phyloP scores from a whole-genome alignment of 1,140 invertebrate species.

The Nasonia giraulti region DNA sequence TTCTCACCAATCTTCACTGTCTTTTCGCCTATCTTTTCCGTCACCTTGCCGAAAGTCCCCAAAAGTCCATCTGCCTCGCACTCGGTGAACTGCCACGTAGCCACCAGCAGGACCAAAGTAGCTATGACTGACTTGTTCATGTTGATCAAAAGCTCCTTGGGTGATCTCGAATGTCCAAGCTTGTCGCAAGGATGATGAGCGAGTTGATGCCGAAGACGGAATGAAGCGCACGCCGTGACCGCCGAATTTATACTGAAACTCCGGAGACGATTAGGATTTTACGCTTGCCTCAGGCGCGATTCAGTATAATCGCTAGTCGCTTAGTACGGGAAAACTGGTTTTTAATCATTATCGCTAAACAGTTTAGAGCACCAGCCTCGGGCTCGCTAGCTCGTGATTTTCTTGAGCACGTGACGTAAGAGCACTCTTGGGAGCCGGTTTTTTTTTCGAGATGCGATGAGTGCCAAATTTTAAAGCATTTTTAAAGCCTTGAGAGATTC shows the following conservation, averaged over 20 bases:
- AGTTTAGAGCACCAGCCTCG: neutral
- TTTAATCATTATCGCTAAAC: slow-evolving; percentile 5
- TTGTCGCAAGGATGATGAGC: neutral
- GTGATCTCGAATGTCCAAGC: neutral
- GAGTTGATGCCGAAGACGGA: neutral
- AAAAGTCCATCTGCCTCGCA: neutral
- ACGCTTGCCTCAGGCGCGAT: slow-evolving; percentile 41
- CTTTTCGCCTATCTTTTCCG: neutral
- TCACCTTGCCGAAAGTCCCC: neutral
- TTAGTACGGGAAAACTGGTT: slow-evolving; percentile 19
- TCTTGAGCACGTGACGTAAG: slow-evolving; percentile 9
- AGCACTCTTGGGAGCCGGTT: neutral
- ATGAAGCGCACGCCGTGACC: neutral
- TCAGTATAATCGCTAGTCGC: neutral
- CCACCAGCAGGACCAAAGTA: neutral
- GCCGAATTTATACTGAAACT: slow-evolving; percentile 39
- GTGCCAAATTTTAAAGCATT: neutral
- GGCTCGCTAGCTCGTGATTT: neutral
- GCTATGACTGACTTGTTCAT: neutral
- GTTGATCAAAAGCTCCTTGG: neutral
- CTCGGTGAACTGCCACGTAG: neutral
- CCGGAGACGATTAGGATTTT: slow-evolving; percentile 34
- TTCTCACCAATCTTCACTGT: neutral
- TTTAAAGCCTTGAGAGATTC: neutral
- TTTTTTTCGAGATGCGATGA: neutral